A percentile compares a stretch with the other conserved stretches of the same genome.
Evolutionary conservation across 2,888 invertebrate species (phyloP).

Genomic region (Drosophila cognata): DNA sequence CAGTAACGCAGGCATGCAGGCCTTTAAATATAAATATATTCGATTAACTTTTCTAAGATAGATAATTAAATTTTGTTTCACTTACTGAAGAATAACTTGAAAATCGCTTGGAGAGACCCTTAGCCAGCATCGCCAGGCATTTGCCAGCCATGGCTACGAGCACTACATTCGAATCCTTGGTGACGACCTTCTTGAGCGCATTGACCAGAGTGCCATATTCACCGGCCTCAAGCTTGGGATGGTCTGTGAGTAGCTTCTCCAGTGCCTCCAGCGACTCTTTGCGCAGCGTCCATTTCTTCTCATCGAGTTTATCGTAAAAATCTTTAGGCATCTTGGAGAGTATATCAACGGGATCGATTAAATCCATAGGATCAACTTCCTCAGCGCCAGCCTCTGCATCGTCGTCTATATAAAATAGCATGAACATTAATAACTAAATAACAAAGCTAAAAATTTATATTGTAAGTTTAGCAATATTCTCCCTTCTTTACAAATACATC

Average conservation of each 20-base stretch:
- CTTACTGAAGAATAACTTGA: conserved; percentile 90
- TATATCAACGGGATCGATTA: conserved; percentile 96
- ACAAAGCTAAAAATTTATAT: background rate
- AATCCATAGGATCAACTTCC: conserved; percentile 95
- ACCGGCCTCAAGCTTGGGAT: conserved; percentile 94
- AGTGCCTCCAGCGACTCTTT: conserved; percentile 95
- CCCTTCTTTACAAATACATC: background rate
- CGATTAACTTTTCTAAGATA: background rate
- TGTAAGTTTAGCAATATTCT: background rate
- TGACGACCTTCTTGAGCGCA: conserved; percentile 94
- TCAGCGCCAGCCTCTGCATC: conserved; percentile 85
- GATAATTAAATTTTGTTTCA: background rate
- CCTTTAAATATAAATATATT: conserved; percentile 70
- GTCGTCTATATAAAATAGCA: conserved; percentile 83
- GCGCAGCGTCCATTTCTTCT: conserved; percentile 98
- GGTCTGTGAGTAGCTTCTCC: conserved; percentile 90
- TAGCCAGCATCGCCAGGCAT: conserved; percentile 92
- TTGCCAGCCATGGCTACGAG: conserved; percentile 95
- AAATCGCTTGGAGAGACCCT: conserved; percentile 94
- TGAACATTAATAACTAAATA: background rate
- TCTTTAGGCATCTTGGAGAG: conserved; percentile 96
- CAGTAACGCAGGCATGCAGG: conserved; percentile 91
- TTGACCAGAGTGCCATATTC: conserved; percentile 96
- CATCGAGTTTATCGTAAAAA: conserved; percentile 96
- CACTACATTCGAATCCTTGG: conserved; percentile 98